Base-by-base conservation (phyloP, 2,113 vertebrate genomes). In the Cyanocitta stelleri region DNA sequence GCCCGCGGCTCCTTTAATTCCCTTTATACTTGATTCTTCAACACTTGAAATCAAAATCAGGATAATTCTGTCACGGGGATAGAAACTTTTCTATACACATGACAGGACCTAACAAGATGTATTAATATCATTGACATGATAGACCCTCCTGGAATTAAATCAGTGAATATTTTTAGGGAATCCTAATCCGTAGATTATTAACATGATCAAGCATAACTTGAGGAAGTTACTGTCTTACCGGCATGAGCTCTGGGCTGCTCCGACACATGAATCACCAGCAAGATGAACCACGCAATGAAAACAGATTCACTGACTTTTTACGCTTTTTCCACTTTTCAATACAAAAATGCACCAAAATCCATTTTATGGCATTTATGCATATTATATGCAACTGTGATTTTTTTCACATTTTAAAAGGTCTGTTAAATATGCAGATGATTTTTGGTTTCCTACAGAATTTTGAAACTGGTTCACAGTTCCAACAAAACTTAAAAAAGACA, bases 141-240 rank as follows among this genome's bases (percentile, higher is more conserved):
- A 90, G 89, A 94, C 59, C 44, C 35, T 84, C 55, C 84, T 7
- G 18, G 79, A 72, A 84, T 75, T 62, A 96, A 81, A 87, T 39
- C 64, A 86, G 75, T 62, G 85, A 90, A 29, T 89, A 69, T 64
- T 96, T 96, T 92, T 26, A 86, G 74, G 66, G 61, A 96, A 44
- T 56, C 52, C 89, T 91, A 88, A 95, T 81, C 74, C 52, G 13
- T 24, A 96, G 73, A 96, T 94, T 71, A 94, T 85, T 96, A 94
- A 90, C 95, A 94, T 64, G 86, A 96, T 30, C 32, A 22, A 95
- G 72, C 64, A 68, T 56, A 94, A 96, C 48, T 51, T 77, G 88
- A 95, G 74, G 75, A 97, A 89, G 92, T 73, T 85, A 81, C 55
- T 15, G 13, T 32, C 63, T 63, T 39, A 67, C 17, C 9, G 11